Evolutionary conservation across 1,140 invertebrate genomes (phyloP).

Genomic region (Drosophila erecta): DNA sequence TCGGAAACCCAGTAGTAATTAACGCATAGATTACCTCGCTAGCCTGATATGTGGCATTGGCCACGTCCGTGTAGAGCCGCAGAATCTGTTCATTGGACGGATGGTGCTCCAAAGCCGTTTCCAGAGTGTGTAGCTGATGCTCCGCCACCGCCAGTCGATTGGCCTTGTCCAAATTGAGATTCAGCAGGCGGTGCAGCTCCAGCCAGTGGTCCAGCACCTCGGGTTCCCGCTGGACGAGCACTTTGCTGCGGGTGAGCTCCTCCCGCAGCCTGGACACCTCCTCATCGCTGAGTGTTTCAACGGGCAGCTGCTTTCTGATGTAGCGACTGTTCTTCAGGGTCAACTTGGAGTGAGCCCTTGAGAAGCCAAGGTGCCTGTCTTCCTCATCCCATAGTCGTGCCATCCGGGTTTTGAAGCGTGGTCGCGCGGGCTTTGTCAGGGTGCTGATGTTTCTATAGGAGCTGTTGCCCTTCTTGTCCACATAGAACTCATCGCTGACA

Average conservation of each 20-base stretch:
- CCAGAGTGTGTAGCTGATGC: constrained; percentile 48
- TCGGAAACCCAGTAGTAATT: too few relatives aligned
- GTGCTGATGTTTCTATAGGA: constrained; percentile 71
- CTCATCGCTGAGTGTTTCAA: background rate
- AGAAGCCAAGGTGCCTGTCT: fast-evolving
- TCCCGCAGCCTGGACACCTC: background rate
- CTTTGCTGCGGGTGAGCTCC: constrained; percentile 20
- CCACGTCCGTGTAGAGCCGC: constrained; percentile 84
- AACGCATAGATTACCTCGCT: constrained; percentile 36
- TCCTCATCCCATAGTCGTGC: background rate
- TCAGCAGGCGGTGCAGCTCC: constrained; percentile 47
- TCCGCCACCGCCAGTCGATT: constrained; percentile 60
- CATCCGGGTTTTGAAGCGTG: constrained; percentile 65
- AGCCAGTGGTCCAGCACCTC: constrained; percentile 35
- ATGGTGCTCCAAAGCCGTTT: constrained; percentile 47
- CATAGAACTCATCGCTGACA: constrained; percentile 85
- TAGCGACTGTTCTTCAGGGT: background rate
- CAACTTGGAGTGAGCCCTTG: background rate
- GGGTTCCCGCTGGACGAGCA: constrained; percentile 26
- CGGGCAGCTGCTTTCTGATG: too few relatives aligned
- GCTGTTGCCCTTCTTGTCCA: constrained; percentile 86
- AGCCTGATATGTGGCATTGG: constrained; percentile 52
- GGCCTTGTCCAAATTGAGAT: constrained; percentile 30
- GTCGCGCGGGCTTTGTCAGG: constrained; percentile 67
- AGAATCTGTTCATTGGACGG: constrained; percentile 87